Evolutionary conservation across 2,888 invertebrate genomes (phyloP), one percentile per base, ranked within the genome.

Genomic region (Platynereis dumerilii): DNA sequence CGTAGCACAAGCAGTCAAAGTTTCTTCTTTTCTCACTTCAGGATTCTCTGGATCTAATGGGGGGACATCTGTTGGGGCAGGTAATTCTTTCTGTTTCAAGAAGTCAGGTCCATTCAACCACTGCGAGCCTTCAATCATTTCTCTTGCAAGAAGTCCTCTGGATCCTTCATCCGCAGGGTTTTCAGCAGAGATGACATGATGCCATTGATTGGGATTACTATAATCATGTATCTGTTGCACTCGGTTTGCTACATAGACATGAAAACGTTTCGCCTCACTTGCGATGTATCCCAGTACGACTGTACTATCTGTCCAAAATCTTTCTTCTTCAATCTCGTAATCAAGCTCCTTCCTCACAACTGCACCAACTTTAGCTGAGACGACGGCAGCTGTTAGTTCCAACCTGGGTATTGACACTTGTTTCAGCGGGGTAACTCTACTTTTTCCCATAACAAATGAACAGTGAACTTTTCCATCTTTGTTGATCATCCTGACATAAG

Each of bases 231-330:
- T 75, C 44, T 69, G 53, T 7, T 67, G 29, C 1, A 76, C 72
- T 57, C 74, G 26, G 54, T 77, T 75, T 1, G 67, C 66, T 0
- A 77, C 75, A 67, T 72, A 78, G 0, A 72, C 70, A 44, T 77
- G 75, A 70, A 75, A 76, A 7, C 65, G 20, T 28, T 54, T 27
- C 12, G 72, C 67, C 34, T 74, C 68, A 15, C 68, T 60, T 10
- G 24, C 53, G 24, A 66, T 60, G 54, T 70, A 72, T 2, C 61
- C 64, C 17, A 67, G 42, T 17, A 67, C 65, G 3, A 64, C 65
- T 20, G 44, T 60, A 10, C 63, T 66, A 26, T 70, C 65, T 17
- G 65, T 66, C 67, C 71, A 71, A 45, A 58, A 69, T 58, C 22
- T 60, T 20, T 64, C 60, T 15, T 27, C 22, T 7, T 45, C 55